Evolutionary conservation across 2,797 vertebrate species (phyloP).

Genomic region (Balearica regulorum): DNA sequence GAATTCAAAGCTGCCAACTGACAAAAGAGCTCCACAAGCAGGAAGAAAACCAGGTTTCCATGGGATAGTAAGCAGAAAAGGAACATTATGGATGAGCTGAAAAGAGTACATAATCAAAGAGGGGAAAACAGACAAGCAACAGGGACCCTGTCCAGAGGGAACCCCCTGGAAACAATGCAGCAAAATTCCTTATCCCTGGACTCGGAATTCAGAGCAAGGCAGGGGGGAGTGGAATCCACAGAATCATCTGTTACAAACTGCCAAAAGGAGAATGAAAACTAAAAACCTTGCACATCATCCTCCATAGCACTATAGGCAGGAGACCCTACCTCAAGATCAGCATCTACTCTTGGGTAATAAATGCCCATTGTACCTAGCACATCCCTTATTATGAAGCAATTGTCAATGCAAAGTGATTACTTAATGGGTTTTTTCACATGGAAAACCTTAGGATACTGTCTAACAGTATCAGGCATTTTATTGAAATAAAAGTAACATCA

Average conservation of each 20-base stretch:
- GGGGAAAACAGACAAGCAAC: neutral
- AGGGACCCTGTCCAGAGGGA: neutral
- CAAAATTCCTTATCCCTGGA: neutral
- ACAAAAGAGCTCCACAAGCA: neutral
- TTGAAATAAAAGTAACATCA: neutral
- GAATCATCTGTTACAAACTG: neutral
- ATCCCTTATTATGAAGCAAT: neutral
- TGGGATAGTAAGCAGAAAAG: neutral
- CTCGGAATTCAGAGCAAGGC: neutral
- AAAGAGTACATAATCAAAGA: neutral
- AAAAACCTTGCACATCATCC: neutral
- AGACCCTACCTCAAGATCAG: neutral
- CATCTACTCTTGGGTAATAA: neutral
- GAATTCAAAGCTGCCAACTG: neutral
- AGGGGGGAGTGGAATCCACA: neutral
- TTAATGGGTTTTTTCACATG: neutral
- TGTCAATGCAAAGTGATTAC: neutral
- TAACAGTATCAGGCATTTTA: neutral
- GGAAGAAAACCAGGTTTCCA: neutral
- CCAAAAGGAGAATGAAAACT: neutral
- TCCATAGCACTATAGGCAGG: fast-evolving
- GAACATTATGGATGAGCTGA: neutral
- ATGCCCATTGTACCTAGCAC: fast-evolving
- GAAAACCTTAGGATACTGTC: neutral
- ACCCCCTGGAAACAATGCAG: neutral